Evolutionary conservation across 2,113 vertebrate species (phyloP), one percentile per base, ranked within the genome.

Genomic region (Scomber japonicus): DNA sequence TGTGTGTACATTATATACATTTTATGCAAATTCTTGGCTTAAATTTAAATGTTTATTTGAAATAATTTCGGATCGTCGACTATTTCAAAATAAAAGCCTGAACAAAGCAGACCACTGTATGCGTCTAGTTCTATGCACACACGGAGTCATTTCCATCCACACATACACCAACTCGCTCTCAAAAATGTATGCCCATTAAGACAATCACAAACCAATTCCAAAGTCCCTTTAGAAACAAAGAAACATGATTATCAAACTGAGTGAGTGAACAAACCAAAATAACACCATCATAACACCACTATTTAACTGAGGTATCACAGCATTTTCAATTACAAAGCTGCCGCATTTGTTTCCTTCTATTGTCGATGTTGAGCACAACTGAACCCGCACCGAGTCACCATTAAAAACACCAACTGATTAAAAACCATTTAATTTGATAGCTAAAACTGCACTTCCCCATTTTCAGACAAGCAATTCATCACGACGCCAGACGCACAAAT

Each of bases 381-480:
- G 84, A 94, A 76, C 75, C 76, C 75, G 80, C 89, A 81, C 79
- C 46, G 76, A 75, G 87, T 86, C 90, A 48, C 90, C 90, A 92
- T 91, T 93, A 92, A 94, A 92, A 93, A 93, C 91, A 89, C 89
- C 86, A 74, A 90, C 93, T 94, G 91, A 94, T 93, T 93, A 94
- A 93, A 93, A 93, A 90, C 83, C 91, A 93, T 94, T 94, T 94
- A 94, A 93, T 94, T 94, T 94, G 91, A 94, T 93, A 90, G 93
- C 91, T 90, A 91, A 90, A 90, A 83, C 86, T 46, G 81, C 61
- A 70, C 84, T 91, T 88, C 73, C 88, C 91, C 83, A 82, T 93
- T 91, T 94, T 91, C 84, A 89, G 86, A 89, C 63, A 77, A 76
- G 86, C 91, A 71, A 90, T 94, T 81, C 69, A 92, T 94, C 91